Percentiles rank a stretch among this genome's conserved stretches.
phyloP scores from a whole-genome alignment of 2,888 invertebrate genomes.

The Diplolepis rosae region DNA sequence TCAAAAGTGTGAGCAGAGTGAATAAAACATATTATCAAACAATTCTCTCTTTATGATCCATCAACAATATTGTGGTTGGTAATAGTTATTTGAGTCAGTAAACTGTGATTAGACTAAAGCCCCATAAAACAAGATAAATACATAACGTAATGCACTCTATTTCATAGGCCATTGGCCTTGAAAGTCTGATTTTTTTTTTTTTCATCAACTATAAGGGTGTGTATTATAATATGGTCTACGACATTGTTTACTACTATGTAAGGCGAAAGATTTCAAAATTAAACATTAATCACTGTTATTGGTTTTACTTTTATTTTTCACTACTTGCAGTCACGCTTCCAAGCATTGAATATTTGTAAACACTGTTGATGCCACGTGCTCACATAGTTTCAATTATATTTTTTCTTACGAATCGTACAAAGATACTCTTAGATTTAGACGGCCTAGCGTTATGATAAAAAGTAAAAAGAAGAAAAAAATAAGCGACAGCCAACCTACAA shows the following conservation, averaged over 20 bases:
- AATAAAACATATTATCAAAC: constrained; percentile 57
- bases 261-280: constrained; percentile 71
- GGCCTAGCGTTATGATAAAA: constrained; percentile 41
- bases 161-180: constrained; percentile 69
- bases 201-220: constrained; percentile 69
- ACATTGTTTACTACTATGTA: constrained; percentile 71
- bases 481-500: constrained; percentile 32
- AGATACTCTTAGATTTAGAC: constrained; percentile 39
- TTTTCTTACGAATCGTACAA: constrained; percentile 30
- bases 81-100: constrained; percentile 65
- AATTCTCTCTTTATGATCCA: constrained; percentile 55
- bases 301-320: constrained; percentile 55
- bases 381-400: constrained; percentile 33
- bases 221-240: constrained; percentile 70
- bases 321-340: constrained; percentile 31
- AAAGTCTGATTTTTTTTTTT: constrained; percentile 73
- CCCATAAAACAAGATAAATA: constrained; percentile 53
- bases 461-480: constrained; percentile 33
- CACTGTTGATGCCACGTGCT: constrained; percentile 29
- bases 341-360: constrained; percentile 40
- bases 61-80: constrained; percentile 58
- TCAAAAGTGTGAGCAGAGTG: constrained; percentile 51
- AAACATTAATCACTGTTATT: constrained; percentile 66
- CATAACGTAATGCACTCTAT: constrained; percentile 64
- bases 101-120: constrained; percentile 69